Evolutionary conservation across 2,888 invertebrate genomes (phyloP), one percentile per base, ranked within the genome.

Genomic region (Tineola bisselliella): DNA sequence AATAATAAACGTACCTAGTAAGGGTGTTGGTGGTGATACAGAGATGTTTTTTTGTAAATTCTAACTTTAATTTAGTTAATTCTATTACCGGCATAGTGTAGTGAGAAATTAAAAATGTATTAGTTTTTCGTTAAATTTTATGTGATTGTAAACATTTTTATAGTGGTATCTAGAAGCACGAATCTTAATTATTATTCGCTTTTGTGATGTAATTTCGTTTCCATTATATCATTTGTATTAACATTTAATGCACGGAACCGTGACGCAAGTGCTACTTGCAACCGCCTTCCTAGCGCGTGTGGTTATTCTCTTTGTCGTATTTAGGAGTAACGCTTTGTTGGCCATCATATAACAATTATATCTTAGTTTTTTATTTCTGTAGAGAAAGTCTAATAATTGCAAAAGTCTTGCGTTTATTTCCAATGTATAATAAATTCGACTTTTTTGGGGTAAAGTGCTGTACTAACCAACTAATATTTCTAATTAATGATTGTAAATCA

Each of bases 241-340:
- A 62, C 63, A 66, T 68, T 70, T 66, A 64, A 68, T 68, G 66
- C 67, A 68, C 65, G 69, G 69, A 69, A 72, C 70, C 71, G 70
- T 77, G 77, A 76, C 74, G 71, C 73, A 74, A 77, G 74, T 71
- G 70, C 67, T 66, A 68, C 66, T 67, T 67, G 19, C 19, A 13
- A 56, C 56, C 5, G 25, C 30, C 56, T 56, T 56, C 56, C 56
- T 56, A 56, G 10, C 56, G 56, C 56, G 30, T 19, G 19, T 56
- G 56, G 56, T 56, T 52, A 13, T 54, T 13, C 54, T 54, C 59
- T 33, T 17, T 38, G 52, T 64, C 63, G 66, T 67, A 71, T 69
- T 70, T 73, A 69, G 72, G 69, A 70, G 74, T 70, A 70, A 75
- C 71, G 79, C 71, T 76, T 75, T 70, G 80, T 67, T 77, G 75